Percentiles rank a stretch among this genome's conserved stretches.
These are phyloP conservation scores for Cephus nigrinus DNA, from an alignment of 2,888 invertebrate genomes.

Conservation along the genomic window DNA sequence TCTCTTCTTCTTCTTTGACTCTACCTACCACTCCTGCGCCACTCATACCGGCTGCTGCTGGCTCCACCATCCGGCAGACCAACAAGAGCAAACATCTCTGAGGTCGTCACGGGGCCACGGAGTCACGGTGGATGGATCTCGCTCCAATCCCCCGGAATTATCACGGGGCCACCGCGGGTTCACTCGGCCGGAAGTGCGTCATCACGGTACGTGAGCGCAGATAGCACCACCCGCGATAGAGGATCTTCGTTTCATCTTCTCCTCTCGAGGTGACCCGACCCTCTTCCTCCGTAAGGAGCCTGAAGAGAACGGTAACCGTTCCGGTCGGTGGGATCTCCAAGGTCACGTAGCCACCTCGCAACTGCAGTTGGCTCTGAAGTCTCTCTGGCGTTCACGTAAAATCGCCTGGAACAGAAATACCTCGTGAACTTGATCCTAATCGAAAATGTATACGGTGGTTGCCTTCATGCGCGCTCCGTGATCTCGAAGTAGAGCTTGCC, in stretches of 20 bases:
- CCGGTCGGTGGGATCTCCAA: not conserved
- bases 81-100: conserved; percentile 61
- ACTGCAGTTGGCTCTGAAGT: not conserved
- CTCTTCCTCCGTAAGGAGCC: not conserved
- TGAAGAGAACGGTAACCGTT: not conserved
- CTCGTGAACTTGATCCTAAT: not conserved
- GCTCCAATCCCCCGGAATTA: conserved; percentile 52
- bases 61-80: conserved; percentile 42
- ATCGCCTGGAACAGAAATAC: not conserved
- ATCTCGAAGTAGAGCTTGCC: not conserved
- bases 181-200: conserved; percentile 56
- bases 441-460: not conserved
- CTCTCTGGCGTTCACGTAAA: not conserved
- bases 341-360: not conserved
- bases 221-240: conserved; percentile 26
- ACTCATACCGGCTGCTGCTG: conserved; percentile 26
- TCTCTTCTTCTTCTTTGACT: conserved; percentile 9
- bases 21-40: conserved; percentile 24
- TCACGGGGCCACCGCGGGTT: conserved; percentile 51
- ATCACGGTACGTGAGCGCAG: conserved; percentile 45
- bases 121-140: conserved; percentile 56
- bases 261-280: not conserved
- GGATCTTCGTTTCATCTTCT: not conserved
- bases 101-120: conserved; percentile 62
- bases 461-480: not conserved